Evolutionary conservation across 2,797 vertebrate species (phyloP), one percentile per base, ranked within the genome.

Genomic region (Spondyliosoma cantharus): DNA sequence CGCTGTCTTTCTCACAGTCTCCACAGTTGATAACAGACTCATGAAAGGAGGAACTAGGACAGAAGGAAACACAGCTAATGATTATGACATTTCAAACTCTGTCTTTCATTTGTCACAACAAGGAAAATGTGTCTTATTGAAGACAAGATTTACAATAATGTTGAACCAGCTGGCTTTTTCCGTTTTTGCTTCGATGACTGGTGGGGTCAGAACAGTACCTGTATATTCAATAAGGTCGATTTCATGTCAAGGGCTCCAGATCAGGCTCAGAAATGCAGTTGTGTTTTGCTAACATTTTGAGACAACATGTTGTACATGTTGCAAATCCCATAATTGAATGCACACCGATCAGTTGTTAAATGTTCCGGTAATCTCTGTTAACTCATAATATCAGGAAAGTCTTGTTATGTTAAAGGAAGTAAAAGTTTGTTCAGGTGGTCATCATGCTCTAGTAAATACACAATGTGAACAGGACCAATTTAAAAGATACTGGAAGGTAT

Each of bases 1-100:
- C 93, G 16, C 97, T 95, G 0, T 98, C 96, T 84, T 93, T 96
- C 3, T 96, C 93, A 86, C 98, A 99, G 83, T 95, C 65, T 1
- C 95, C 93, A 22, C 98, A 99, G 70, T 91, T 81, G 0, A 88
- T 90, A 37, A 88, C 93, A 5, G 94, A 87, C 81, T 8, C 50
- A 15, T 81, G 86, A 19, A 62, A 11, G 5, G 87, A 71, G 52
- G 90, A 85, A 59, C 91, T 78, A 9, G 9, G n/a, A 80, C 3
- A 71, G 25, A 58, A 76, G 37, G 15, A 80, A 79, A 88, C 13
- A 85, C 2, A 42, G 8, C 32, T 9, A 3, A n/a, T 62, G 13
- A 74, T 74, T 59, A 64, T 15, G 9, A 67, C 45, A 74, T 16
- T n/a, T 27, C 9, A 32, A 25, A 52, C 3, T 32, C 66, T 15